Evolutionary conservation across 2,113 vertebrate species (phyloP).

Genomic region (Osmerus eperlanus): DNA sequence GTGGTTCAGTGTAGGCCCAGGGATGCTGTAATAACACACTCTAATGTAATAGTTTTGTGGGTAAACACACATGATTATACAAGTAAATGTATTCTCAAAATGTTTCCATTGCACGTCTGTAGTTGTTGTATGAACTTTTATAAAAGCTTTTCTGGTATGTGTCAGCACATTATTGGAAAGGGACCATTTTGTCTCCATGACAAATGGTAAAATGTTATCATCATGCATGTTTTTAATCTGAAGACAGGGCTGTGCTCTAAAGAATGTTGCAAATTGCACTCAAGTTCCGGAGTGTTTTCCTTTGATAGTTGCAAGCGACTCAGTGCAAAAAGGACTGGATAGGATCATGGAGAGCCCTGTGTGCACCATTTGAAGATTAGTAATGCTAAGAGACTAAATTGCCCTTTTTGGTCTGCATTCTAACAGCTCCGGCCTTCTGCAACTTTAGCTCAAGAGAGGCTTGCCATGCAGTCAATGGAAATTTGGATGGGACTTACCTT

Average conservation of each 20-base stretch:
- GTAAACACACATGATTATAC: constrained; percentile 14
- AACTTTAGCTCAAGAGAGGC: constrained; percentile 65
- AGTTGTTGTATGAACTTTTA: constrained; percentile 9
- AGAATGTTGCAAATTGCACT: constrained; percentile 28
- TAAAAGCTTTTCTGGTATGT: no score
- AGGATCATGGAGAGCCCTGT: constrained; percentile 54
- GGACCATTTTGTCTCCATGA: no score
- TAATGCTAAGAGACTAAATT: constrained; percentile 50
- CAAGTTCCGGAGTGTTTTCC: no score
- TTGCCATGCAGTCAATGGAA: constrained; percentile 59
- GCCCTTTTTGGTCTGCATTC: constrained; percentile 57
- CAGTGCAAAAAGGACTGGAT: neutral
- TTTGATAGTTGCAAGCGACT: no score
- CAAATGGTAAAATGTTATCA: no score
- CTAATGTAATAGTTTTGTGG: constrained; percentile 3
- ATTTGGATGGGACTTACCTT: constrained; percentile 50
- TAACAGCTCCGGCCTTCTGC: constrained; percentile 51
- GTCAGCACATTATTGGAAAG: no score
- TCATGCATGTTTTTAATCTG: constrained; percentile 24
- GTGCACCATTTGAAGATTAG: constrained; percentile 57
- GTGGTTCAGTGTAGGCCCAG: constrained; percentile 3
- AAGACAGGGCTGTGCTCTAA: constrained; percentile 26
- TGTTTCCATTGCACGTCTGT: constrained; percentile 5
- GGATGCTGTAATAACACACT: neutral
- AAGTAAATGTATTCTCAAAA: neutral